Evolutionary conservation across 2,797 vertebrate genomes (phyloP).

Genomic region (Periparus ater): DNA sequence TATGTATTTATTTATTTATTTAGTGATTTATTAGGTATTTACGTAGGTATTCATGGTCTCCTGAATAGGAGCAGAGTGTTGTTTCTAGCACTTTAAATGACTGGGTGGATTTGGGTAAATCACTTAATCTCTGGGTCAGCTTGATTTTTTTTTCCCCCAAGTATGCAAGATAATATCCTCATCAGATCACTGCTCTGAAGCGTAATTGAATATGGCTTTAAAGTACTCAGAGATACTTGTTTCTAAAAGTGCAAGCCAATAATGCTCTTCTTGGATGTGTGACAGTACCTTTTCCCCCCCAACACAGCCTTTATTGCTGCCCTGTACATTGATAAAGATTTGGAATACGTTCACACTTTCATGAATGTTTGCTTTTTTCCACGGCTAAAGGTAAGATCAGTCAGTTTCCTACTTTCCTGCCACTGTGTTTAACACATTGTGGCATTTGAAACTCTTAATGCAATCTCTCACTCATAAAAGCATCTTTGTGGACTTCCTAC

Average conservation of each 20-base stretch:
- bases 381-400: slow-evolving; percentile 89
- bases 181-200: not conserved
- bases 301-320: slow-evolving; percentile 93
- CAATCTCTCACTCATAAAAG: not conserved
- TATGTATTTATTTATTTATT: too few relatives aligned
- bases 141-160: not conserved
- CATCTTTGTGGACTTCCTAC: slow-evolving; percentile 32
- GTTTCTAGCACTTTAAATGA: slow-evolving; percentile 11
- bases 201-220: not conserved
- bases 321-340: slow-evolving; percentile 96
- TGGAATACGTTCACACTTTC: slow-evolving; percentile 97
- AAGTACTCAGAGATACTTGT: not conserved
- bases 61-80: slow-evolving; percentile 26
- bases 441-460: not conserved
- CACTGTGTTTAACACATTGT: not conserved
- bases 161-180: not conserved
- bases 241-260: not conserved
- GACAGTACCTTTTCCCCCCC: not conserved
- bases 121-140: slow-evolving; percentile 45
- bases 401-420: not conserved
- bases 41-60: not conserved
- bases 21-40: too few relatives aligned
- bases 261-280: not conserved
- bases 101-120: slow-evolving; percentile 31
- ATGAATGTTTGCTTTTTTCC: slow-evolving; percentile 99